Conservation (phyloP, 2,888 invertebrate genomes). For the Aethes cnicana region DNA sequence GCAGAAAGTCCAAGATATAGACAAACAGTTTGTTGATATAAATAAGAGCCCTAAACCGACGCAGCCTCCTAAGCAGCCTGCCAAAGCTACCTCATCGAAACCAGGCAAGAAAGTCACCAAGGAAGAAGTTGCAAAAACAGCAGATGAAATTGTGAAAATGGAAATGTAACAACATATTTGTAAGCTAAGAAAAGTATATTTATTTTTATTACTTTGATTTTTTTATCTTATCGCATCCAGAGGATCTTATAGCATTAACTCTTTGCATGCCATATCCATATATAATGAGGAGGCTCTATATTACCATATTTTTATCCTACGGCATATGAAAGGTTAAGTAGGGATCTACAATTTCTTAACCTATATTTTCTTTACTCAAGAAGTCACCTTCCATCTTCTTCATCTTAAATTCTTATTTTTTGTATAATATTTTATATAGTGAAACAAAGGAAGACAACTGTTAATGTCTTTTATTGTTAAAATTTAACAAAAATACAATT, state of each 20-base stretch:
- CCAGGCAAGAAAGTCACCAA: slow-evolving; percentile 52
- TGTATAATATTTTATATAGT: slow-evolving; percentile 28
- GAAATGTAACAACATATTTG: too few relatives aligned
- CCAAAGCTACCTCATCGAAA: slow-evolving; percentile 49
- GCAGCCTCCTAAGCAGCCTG: slow-evolving; percentile 35
- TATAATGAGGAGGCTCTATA: too few relatives aligned
- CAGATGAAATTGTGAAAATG: slow-evolving; percentile 66
- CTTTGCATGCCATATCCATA: too few relatives aligned
- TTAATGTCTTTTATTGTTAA: slow-evolving; percentile 78
- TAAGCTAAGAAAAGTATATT: too few relatives aligned
- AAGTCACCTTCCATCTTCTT: too few relatives aligned
- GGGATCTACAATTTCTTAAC: too few relatives aligned
- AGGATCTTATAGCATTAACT: too few relatives aligned
- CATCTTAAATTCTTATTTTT: slow-evolving; percentile 28
- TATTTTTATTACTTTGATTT: too few relatives aligned
- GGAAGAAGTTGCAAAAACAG: slow-evolving; percentile 62
- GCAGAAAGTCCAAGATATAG: slow-evolving; percentile 69
- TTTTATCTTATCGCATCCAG: too few relatives aligned
- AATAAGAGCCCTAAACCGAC: slow-evolving; percentile 53
- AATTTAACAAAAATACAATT: slow-evolving; percentile 76
- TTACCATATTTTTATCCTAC: too few relatives aligned
- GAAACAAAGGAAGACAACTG: slow-evolving; percentile 21
- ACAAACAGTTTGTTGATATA: slow-evolving; percentile 67
- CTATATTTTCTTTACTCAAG: too few relatives aligned
- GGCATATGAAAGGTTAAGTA: too few relatives aligned